Evolutionary conservation across 30 jellyfish, hydroid and myxozoan species (phyloP), one percentile per base, ranked within the genome.

Genomic region (Calvadosia cruxmelitensis): DNA sequence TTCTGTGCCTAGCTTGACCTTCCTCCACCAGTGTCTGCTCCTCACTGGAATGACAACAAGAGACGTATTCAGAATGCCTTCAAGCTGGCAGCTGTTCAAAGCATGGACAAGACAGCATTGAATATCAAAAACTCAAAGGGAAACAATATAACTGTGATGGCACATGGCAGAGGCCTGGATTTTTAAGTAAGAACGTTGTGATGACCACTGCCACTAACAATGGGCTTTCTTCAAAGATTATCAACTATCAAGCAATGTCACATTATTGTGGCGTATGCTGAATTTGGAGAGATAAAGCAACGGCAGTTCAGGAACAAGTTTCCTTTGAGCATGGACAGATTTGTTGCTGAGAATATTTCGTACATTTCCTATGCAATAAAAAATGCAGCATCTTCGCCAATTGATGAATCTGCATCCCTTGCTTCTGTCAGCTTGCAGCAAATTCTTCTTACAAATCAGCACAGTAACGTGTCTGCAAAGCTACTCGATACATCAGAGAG

Each of bases 1-100:
- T 69, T 36, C 71, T 69, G 72, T 49, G 78, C 72, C 29, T 27
- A 34, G 36, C 15, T 69, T 31, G 78, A 69, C 72, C 72, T 69
- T 34, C 76, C 76, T 12, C 27, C 76, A 7, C 78, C 72, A 2
- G 78, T 69, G 36, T 34, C 72, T 3, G 27, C 3, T 51, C 20
- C 35, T 34, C 28, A 57, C 27, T 69, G 74, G 78, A 49, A 49
- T 49, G 2, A 35, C 13, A 69, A 31, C 70, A 69, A 69, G 49
- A 35, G 48, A 35, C 35, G 78, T 27, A 69, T 49, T 20, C 78
- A 34, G 3, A 62, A 27, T 12, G 78, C 78, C 36, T 69, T 34
- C 50, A 27, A 67, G 29, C 27, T 25, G 25, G 70, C n/a, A 25
- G 63, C 76, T 23, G 20, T 31, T 23, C 31, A 31, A 36, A 67